Evolutionary conservation across 1,140 invertebrate genomes (phyloP).

Genomic region (Atta cephalotes): DNA sequence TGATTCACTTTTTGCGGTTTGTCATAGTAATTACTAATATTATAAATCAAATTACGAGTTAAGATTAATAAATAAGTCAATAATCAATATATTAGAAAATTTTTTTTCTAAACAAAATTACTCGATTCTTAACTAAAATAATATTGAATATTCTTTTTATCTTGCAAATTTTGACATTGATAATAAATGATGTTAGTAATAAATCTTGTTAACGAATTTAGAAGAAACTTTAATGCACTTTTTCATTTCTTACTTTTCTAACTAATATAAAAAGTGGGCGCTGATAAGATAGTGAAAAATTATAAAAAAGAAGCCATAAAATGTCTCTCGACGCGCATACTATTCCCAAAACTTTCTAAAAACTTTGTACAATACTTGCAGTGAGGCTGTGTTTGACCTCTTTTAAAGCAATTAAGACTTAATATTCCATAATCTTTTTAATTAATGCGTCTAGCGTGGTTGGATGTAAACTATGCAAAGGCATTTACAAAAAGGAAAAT

Average conservation of each 20-base stretch:
- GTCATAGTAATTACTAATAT: neutral
- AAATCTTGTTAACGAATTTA: slow-evolving; percentile 15
- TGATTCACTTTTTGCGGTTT: neutral
- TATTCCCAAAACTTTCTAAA: slow-evolving; percentile 11
- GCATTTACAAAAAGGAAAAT: neutral
- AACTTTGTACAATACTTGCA: neutral
- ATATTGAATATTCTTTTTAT: slow-evolving; percentile 5
- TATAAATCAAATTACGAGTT: neutral
- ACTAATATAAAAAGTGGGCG: neutral
- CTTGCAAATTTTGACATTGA: neutral
- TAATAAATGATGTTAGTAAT: slow-evolving; percentile 11
- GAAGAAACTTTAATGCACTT: neutral
- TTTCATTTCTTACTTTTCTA: neutral
- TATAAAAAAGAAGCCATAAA: slow-evolving; percentile 13
- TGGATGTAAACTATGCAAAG: neutral
- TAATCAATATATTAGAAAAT: neutral
- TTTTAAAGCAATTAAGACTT: slow-evolving; percentile 5
- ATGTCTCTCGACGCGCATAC: neutral
- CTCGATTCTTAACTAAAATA: neutral
- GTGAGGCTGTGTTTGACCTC: neutral
- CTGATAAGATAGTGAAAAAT: slow-evolving; percentile 6
- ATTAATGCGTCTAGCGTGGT: slow-evolving; percentile 9
- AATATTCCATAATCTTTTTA: slow-evolving; percentile 35
- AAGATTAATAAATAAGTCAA: neutral
- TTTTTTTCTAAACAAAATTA: neutral